phyloP scores from a whole-genome alignment of 1,140 invertebrate species.

The Heliothis subflexa region DNA sequence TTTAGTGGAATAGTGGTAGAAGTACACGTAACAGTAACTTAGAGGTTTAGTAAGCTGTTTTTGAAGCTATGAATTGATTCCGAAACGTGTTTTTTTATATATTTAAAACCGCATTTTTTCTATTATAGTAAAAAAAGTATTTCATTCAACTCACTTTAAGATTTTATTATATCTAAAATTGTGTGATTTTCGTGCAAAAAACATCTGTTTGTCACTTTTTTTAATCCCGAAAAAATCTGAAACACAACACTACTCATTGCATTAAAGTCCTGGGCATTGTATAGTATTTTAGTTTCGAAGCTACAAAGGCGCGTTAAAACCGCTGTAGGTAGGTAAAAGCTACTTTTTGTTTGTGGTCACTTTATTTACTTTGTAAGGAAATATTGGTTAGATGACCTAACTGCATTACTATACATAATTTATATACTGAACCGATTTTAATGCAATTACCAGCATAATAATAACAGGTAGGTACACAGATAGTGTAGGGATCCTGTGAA shows the following conservation, averaged over 20 bases:
- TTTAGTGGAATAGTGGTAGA: neutral
- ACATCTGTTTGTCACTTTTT: neutral
- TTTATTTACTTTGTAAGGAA: conserved; percentile 12
- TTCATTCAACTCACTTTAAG: neutral
- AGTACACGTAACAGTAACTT: neutral
- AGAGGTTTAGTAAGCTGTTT: neutral
- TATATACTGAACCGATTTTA: too few relatives aligned
- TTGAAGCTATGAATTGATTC: neutral
- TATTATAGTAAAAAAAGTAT: neutral
- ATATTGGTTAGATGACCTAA: neutral
- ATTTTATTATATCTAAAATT: too few relatives aligned
- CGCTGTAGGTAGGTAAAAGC: neutral
- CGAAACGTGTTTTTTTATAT: too few relatives aligned
- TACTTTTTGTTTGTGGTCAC: neutral
- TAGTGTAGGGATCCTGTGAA: too few relatives aligned
- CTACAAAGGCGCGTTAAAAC: conserved; percentile 15
- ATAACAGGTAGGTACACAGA: too few relatives aligned
- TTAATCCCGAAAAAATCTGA: neutral
- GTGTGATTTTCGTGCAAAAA: neutral
- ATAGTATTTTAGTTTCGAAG: neutral
- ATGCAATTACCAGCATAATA: too few relatives aligned
- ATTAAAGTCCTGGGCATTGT: neutral
- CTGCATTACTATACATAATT: neutral
- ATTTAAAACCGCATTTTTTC: too few relatives aligned
- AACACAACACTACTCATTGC: conserved; percentile 16